A percentile compares a stretch with the other conserved stretches of the same genome.
Evolutionary conservation across 2,113 vertebrate genomes (phyloP).

Genomic region (Leptosomus discolor): DNA sequence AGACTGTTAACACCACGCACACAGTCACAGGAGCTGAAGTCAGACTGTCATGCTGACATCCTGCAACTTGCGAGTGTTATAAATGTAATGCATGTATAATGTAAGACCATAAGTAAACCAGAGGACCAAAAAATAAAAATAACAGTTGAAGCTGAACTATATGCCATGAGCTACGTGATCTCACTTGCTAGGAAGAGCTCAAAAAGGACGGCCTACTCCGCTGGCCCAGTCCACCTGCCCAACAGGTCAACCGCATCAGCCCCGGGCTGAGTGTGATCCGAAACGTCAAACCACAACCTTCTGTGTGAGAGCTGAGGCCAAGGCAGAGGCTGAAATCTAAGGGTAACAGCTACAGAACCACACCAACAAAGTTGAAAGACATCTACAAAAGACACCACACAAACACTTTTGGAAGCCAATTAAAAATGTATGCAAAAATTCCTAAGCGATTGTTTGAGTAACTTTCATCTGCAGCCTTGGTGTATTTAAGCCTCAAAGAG

Average conservation of each 20-base stretch:
- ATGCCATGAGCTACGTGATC: not conserved
- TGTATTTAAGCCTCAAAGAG: not conserved
- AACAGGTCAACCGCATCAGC: not conserved
- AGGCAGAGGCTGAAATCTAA: not conserved
- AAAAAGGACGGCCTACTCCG: not conserved
- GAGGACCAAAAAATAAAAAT: not conserved
- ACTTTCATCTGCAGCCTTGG: not conserved
- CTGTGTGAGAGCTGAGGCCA: not conserved
- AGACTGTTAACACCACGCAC: not conserved
- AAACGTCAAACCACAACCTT: not conserved
- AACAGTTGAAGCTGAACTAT: not conserved
- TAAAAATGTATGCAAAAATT: not conserved
- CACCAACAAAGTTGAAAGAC: not conserved
- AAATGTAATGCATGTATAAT: not conserved
- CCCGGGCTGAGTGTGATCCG: fast-evolving
- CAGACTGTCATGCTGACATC: not conserved
- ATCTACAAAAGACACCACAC: not conserved
- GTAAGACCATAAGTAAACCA: not conserved
- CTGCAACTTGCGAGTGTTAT: not conserved
- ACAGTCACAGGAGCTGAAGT: not conserved
- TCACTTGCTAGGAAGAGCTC: not conserved
- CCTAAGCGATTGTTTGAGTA: not conserved
- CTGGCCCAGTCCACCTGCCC: not conserved
- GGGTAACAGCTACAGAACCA: not conserved
- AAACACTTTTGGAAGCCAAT: not conserved